A percentile compares a stretch with the other conserved stretches of the same genome.
phyloP scores from a whole-genome alignment of 1,140 invertebrate species.

The Cyphomyrmex costatus region DNA sequence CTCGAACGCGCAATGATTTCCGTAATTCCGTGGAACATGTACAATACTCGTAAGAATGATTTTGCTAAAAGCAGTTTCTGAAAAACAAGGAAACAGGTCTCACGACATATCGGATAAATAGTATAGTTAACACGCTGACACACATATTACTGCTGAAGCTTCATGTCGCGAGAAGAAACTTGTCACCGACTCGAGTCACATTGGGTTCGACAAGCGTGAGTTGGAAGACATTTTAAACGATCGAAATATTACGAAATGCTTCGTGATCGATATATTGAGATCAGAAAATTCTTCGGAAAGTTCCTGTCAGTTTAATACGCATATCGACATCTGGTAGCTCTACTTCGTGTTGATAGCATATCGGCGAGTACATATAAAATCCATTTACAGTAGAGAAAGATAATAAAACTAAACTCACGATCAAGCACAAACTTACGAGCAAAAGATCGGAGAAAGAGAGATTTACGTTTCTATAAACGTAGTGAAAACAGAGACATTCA shows the following conservation, averaged over 20 bases:
- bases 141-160: conserved; percentile 47
- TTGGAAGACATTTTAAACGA: conserved; percentile 35
- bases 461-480: not conserved
- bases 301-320: not conserved
- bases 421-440: conserved; percentile 3
- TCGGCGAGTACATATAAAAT: conserved; percentile 9
- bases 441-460: not conserved
- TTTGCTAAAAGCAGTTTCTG: conserved; percentile 19
- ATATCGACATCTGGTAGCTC: not conserved
- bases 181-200: conserved; percentile 30
- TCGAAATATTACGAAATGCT: not conserved
- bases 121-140: conserved; percentile 57
- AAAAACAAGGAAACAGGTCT: conserved; percentile 47
- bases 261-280: not conserved
- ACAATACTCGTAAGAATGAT: conserved; percentile 39
- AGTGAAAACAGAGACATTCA: not conserved
- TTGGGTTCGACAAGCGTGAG: conserved; percentile 34
- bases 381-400: conserved; percentile 36
- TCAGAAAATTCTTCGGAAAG: not conserved
- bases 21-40: conserved; percentile 7
- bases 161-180: conserved; percentile 33
- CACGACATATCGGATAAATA: not conserved
- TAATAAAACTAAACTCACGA: conserved; percentile 25
- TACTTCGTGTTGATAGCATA: not conserved
- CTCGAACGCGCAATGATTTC: conserved; percentile 2